Evolutionary conservation across 1,140 invertebrate genomes (phyloP), one percentile per base, ranked within the genome.

Genomic region (Cepaea nemoralis): DNA sequence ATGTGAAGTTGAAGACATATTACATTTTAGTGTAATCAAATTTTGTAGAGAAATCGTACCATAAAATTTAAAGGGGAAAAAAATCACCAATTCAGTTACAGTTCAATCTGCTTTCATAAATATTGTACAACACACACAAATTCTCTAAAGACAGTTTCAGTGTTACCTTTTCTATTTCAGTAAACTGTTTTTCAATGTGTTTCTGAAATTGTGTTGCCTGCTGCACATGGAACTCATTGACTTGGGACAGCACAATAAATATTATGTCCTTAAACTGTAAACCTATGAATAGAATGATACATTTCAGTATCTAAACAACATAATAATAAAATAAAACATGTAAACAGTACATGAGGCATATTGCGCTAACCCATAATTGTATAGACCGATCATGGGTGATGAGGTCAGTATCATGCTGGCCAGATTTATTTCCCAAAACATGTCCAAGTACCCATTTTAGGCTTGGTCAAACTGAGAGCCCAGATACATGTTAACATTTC

Each of bases 241-340:
- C 27, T 33, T 75, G 73, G 1, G 73, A 75, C 42, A 75, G 31
- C 1, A 75, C 45, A 50, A 75, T 50, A 75, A 75, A 75, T n/a
- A 75, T 31, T 12, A 75, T 55, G 24, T 71, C 40, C 31, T 71
- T 71, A 22, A 39, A 3, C 40, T 71, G 19, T n/a, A 39, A 27
- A 71, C 40, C 69, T 71, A 37, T 39, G 39, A 33, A 19, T 27
- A 27, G 2, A 70, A 70, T 16, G 10, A 33, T 37, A 35, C 31
- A 70, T 12, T 19, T 19, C 5, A 59, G 3, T 59, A 5, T 59
- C 5, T 59, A 19, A 48, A 48, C 19, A 48, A 48, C 45, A 48
- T 48, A 48, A 8, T n/a, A n/a, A n/a, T n/a, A n/a, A n/a, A n/a
- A n/a, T n/a, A n/a, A n/a, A n/a, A n/a, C n/a, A n/a, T n/a, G n/a